Conservation (phyloP, 2,888 invertebrate genomes). For the Philopedon plagiatum region DNA sequence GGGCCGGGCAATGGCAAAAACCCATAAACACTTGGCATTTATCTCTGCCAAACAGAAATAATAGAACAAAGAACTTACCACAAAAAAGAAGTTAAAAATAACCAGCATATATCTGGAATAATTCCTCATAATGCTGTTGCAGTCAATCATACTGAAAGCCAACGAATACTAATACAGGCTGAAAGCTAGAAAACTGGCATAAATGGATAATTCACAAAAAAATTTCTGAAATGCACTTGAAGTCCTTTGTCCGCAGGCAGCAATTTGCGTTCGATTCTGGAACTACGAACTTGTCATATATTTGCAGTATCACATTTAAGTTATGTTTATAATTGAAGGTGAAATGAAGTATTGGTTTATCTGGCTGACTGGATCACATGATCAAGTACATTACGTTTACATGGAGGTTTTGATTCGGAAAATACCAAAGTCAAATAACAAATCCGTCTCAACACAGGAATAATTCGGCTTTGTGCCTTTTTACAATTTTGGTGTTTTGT, state of each 20-base stretch:
- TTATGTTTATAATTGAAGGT: not conserved
- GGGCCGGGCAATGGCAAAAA: not conserved
- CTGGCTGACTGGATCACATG: constrained; percentile 48
- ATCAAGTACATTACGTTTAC: constrained; percentile 9
- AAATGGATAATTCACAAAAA: constrained; percentile 4
- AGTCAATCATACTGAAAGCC: constrained; percentile 57
- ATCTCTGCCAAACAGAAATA: constrained; percentile 3
- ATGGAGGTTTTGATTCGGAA: constrained; percentile 1
- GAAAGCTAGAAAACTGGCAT: not conserved
- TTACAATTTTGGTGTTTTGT: too few species aligned
- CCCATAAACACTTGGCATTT: constrained; percentile 6
- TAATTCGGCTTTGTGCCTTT: too few species aligned
- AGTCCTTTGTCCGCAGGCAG: not conserved
- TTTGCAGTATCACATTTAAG: constrained; percentile 8
- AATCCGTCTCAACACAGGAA: not conserved
- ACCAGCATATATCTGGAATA: constrained; percentile 78
- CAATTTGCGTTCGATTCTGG: constrained; percentile 18
- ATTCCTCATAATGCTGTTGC: constrained; percentile 63
- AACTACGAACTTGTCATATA: constrained; percentile 15
- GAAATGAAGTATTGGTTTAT: constrained; percentile 4
- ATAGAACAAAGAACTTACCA: constrained; percentile 75
- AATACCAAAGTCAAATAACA: not conserved
- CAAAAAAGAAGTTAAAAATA: constrained; percentile 87
- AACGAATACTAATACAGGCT: too few species aligned
- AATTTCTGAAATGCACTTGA: constrained; percentile 13